Base-by-base conservation (phyloP, 2,888 invertebrate genomes). In the Eupithecia insigniata region DNA sequence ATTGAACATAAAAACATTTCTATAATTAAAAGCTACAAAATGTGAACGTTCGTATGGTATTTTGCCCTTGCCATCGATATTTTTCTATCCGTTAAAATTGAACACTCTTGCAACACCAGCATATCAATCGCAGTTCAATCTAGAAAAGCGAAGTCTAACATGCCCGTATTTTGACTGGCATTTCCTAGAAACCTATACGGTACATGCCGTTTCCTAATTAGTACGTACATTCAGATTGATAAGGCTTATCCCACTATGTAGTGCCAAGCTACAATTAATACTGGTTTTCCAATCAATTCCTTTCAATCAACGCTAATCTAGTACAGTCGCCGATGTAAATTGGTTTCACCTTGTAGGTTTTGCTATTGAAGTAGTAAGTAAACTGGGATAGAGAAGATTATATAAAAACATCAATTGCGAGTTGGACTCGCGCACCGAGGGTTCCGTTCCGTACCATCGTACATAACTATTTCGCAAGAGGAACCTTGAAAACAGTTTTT, bases 271-370 rank as follows among this genome's bases (percentile, higher is more conserved):
- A 72, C 77, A 76, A 76, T 78, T 75, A 73, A 74, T 75, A 43
- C 78, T 61, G 67, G 74, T 79, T 77, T 76, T 75, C 73, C 78
- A 78, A 79, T 79, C 79, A 74, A 75, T 75, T 66, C 71, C 78
- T 77, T 78, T 79, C 79, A 77, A 78, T 79, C 78, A 79, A 79
- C 75, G 77, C 73, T 75, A 79, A 79, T 79, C 73, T 68, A 32
- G 72, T 60, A 76, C 36, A 55, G 65, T 65, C 39, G 58, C 18
- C 30, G 0, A 34, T 39, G 28, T 46, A 60, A 64, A 64, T 64
- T 22, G 36, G 22, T 36, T 34, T 62, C 36, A 36, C 32, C 64
- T 64, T 64, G 60, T 8, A 60, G 26, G 14, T 26, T 55, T 55
- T 55, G 26, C 22, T 1, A 26, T 12, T 55, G 26, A 55, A 10